Conservation (phyloP, 2,113 vertebrate species). For the Equus przewalskii region DNA sequence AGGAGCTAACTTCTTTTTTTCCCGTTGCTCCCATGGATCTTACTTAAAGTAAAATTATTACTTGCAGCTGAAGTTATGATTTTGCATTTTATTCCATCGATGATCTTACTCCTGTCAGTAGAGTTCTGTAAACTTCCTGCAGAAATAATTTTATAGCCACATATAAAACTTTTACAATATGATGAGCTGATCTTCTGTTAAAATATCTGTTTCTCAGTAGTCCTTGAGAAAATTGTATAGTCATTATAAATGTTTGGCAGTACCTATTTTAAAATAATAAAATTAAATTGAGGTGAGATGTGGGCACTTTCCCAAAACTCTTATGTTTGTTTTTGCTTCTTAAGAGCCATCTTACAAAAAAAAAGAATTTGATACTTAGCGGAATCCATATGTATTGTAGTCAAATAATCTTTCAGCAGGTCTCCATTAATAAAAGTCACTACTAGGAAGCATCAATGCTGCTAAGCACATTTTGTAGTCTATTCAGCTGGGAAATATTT, state of each 20-base stretch:
- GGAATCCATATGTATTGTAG: conserved; percentile 16
- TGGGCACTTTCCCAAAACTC: neutral
- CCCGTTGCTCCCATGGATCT: neutral
- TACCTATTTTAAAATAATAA: conserved; percentile 44
- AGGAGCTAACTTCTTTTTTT: neutral
- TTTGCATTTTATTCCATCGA: neutral
- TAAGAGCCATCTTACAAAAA: conserved; percentile 8
- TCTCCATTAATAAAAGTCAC: conserved; percentile 47
- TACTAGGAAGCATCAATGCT: neutral
- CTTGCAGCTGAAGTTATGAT: neutral
- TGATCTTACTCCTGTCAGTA: neutral
- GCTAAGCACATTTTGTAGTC: conserved; percentile 55
- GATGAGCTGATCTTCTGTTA: neutral
- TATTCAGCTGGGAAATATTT: conserved; percentile 39
- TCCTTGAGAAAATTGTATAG: neutral
- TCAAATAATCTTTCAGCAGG: conserved; percentile 4
- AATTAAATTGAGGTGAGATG: neutral
- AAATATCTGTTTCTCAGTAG: neutral
- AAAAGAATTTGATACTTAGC: neutral
- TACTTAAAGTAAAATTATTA: conserved; percentile 31
- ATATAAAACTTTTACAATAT: neutral
- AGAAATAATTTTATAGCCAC: neutral
- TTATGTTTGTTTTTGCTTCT: conserved; percentile 20
- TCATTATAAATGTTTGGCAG: neutral
- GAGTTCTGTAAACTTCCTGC: neutral